phyloP scores from a whole-genome alignment of 2,113 vertebrate genomes.

The Siphamia tubifer region DNA sequence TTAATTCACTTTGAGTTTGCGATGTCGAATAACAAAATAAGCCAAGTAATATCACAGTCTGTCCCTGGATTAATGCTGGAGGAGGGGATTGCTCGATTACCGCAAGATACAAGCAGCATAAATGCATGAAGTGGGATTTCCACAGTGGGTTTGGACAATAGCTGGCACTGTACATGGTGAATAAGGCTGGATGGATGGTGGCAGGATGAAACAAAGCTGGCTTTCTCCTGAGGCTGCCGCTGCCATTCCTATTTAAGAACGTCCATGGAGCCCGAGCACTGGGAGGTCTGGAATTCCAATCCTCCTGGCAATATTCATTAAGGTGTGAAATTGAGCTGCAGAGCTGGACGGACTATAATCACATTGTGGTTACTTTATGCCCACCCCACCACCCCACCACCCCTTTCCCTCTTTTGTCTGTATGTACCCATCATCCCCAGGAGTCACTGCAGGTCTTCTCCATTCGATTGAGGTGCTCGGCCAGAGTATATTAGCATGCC shows the following conservation, averaged over 20 bases:
- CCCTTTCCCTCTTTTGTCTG: background rate
- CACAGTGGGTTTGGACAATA: background rate
- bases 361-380: slow-evolving; percentile 10
- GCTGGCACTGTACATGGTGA: background rate
- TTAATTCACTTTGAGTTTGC: background rate
- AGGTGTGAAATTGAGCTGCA: slow-evolving; percentile 35
- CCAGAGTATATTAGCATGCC: slow-evolving; percentile 5
- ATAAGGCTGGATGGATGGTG: background rate
- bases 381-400: background rate
- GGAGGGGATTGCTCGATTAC: background rate
- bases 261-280: background rate
- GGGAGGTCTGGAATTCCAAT: background rate
- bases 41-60: background rate
- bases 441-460: slow-evolving; percentile 15
- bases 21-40: background rate
- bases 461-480: background rate
- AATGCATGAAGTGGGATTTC: slow-evolving; percentile 1
- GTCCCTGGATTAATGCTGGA: slow-evolving; percentile 8
- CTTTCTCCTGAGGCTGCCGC: background rate
- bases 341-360: background rate
- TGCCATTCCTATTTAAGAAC: background rate
- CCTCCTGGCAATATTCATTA: slow-evolving; percentile 32
- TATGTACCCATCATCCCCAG: slow-evolving; percentile 7
- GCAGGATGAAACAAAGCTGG: background rate
- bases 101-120: background rate